Conservation (phyloP, 2,888 invertebrate genomes). For the Caenorhabditis sp. region DNA sequence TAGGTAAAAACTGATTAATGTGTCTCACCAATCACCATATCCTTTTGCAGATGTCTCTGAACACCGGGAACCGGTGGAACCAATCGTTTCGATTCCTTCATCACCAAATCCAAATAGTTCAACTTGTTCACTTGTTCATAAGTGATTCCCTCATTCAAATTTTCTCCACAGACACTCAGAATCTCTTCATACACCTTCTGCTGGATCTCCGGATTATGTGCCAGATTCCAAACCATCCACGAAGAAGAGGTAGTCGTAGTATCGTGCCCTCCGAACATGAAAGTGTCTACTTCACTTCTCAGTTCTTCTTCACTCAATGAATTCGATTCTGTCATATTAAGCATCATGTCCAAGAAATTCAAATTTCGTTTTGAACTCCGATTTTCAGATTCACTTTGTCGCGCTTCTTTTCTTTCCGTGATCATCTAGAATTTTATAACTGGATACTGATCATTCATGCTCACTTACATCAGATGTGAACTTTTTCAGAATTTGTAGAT, state of each 20-base stretch:
- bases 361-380: slow-evolving; percentile 2
- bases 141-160: slow-evolving; percentile 4
- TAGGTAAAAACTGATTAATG: not conserved
- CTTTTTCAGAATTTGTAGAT: slow-evolving; percentile 3
- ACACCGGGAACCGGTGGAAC: slow-evolving; percentile 16
- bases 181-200: slow-evolving; percentile 27
- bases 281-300: slow-evolving; percentile 84
- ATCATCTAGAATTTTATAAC: slow-evolving; percentile 75
- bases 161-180: slow-evolving; percentile 6
- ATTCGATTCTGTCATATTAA: slow-evolving; percentile 11
- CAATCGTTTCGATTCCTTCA: slow-evolving; percentile 23
- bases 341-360: slow-evolving; percentile 28
- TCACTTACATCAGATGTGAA: slow-evolving; percentile 20
- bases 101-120: slow-evolving; percentile 2
- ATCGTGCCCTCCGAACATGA: slow-evolving; percentile 84
- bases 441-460: not conserved
- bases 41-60: slow-evolving; percentile 10
- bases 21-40: slow-evolving; percentile 14
- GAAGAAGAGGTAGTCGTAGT: slow-evolving; percentile 45
- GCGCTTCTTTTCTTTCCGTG: slow-evolving; percentile 8
- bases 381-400: not conserved
- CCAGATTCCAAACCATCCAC: slow-evolving; percentile 16
- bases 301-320: slow-evolving; percentile 13
- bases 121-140: slow-evolving; percentile 11
- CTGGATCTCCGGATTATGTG: slow-evolving; percentile 25